Percentiles rank a stretch among this genome's conserved stretches.
These are phyloP conservation scores for Cynopterus sphinx DNA, from an alignment of 2,797 vertebrate species.

Conservation along the genomic window DNA sequence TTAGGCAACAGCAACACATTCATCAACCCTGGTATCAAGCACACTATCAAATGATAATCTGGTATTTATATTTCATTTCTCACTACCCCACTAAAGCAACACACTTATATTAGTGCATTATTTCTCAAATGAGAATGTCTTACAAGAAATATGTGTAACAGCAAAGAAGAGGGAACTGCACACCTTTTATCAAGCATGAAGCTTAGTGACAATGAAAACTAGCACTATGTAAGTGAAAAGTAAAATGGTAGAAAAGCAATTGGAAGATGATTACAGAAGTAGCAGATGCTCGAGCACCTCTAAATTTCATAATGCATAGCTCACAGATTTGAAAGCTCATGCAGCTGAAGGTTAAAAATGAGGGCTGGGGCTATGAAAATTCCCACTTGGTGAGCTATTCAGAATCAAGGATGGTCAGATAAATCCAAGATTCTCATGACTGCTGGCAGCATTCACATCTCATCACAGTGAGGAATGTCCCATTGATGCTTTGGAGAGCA, in stretches of 20 bases:
- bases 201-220: background rate
- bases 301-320: background rate
- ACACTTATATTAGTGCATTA: background rate
- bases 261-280: background rate
- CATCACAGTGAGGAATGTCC: slow-evolving; percentile 25
- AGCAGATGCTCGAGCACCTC: background rate
- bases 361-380: background rate
- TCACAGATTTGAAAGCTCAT: background rate
- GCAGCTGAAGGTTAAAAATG: slow-evolving; percentile 11
- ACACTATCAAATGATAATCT: background rate
- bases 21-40: background rate
- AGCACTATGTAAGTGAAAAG: background rate
- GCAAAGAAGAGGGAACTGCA: background rate
- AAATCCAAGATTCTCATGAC: slow-evolving; percentile 30
- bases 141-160: background rate
- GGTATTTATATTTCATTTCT: slow-evolving; percentile 12
- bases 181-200: background rate
- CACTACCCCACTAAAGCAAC: background rate
- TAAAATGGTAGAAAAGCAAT: background rate
- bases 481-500: background rate
- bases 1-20: background rate
- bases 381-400: background rate
- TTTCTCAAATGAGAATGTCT: background rate
- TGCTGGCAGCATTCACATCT: slow-evolving; percentile 39
- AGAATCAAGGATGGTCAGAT: background rate